Base-by-base conservation (phyloP, 2,888 invertebrate species). In the Cryptosula pallasiana region DNA sequence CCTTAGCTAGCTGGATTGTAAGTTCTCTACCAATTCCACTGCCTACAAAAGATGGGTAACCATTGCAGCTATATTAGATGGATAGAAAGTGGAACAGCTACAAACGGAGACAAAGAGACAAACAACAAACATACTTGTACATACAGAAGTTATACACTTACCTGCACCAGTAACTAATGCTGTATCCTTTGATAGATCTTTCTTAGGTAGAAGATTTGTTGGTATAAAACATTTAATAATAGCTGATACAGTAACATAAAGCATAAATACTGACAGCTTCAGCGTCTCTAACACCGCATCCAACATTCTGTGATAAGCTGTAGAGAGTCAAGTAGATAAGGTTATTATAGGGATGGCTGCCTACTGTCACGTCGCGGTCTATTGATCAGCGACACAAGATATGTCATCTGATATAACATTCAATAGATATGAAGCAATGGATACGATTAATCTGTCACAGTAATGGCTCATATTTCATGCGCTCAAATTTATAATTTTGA, bases 21-120 rank as follows among this genome's bases (percentile, higher is more conserved):
- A 85, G 73, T 69, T 82, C 74, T 35, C 81, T 77, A 9, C 85
- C 85, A 20, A 85, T 76, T 1, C 85, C 85, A 77, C 83, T 83
- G 3, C 84, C 85, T 75, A 32, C 9, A 63, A 63, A 13, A 20
- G n/a, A n/a, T n/a, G n/a, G n/a, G n/a, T n/a, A n/a, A n/a, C n/a
- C n/a, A n/a, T n/a, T n/a, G n/a, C n/a, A 45, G 45, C 45, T 45
- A 45, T 45, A 20, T 13, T 45, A 45, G 45, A 45, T 45, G 45
- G 45, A 45, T 20, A 45, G 20, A 45, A 45, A 45, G 5, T 45
- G 45, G 45, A 45, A 5, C 45, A 5, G 45, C 9, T 45, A 45
- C 5, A 5, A 13, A 45, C 20, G 45, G 20, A 45, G 20, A 45
- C 20, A 45, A n/a, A n/a, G n/a, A n/a, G n/a, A n/a, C n/a, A n/a